Conservation (phyloP, 2,113 vertebrate genomes). For the Hydrolagus affinis region DNA sequence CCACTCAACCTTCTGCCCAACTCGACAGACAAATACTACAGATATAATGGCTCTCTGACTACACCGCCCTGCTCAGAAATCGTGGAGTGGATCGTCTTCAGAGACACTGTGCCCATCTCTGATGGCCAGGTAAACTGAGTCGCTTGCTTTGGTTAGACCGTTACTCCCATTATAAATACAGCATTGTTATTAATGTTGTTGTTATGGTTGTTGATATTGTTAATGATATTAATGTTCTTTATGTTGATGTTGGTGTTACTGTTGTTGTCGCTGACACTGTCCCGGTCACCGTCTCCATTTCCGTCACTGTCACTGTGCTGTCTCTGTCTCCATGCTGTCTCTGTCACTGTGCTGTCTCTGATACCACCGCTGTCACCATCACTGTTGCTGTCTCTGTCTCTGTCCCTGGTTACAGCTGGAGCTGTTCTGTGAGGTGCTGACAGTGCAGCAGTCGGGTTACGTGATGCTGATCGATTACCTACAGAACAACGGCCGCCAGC, state of each 20-base stretch:
- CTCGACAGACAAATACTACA: conserved; percentile 84
- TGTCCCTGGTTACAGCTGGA: conserved; percentile 61
- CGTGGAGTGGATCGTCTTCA: conserved; percentile 91
- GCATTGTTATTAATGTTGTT: no score
- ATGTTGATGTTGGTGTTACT: no score
- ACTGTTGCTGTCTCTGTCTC: neutral
- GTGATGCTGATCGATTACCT: conserved; percentile 97
- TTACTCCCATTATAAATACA: no score
- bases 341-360: neutral
- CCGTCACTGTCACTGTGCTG: neutral
- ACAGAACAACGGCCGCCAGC: conserved; percentile 90
- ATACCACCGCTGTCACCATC: no score
- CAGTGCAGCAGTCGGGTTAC: conserved; percentile 93
- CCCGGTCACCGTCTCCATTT: no score
- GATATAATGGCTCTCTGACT: conserved; percentile 88
- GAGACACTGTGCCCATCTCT: conserved; percentile 76
- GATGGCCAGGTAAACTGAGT: conserved; percentile 70
- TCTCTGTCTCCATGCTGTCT: neutral
- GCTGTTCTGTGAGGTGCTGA: conserved; percentile 93
- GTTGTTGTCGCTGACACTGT: no score
- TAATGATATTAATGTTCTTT: no score
- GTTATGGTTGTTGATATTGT: no score
- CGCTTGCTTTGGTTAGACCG: no score
- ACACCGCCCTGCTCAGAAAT: conserved; percentile 83
- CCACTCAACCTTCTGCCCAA: conserved; percentile 75